A percentile compares a stretch with the other conserved stretches of the same genome.
phyloP scores from a whole-genome alignment of 2,888 invertebrate species.

The Coleophora deauratella region DNA sequence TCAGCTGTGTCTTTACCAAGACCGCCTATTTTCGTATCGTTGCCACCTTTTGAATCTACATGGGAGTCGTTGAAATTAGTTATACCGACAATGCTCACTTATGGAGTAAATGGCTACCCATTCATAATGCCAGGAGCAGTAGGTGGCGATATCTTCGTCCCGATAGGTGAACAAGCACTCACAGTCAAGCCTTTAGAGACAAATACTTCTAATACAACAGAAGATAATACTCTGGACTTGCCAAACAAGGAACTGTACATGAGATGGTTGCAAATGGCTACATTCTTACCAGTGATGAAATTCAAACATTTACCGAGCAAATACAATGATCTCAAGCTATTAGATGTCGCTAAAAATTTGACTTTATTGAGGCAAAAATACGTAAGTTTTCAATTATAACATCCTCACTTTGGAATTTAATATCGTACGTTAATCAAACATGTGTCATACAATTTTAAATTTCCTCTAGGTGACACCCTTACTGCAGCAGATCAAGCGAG shows the following conservation, averaged over 20 bases:
- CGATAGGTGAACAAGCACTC: slow-evolving; percentile 71
- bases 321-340: slow-evolving; percentile 85
- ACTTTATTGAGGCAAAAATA: slow-evolving; percentile 82
- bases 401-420: background rate
- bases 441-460: no score
- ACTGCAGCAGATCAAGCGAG: slow-evolving; percentile 83
- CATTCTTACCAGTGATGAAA: slow-evolving; percentile 93
- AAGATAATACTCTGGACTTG: slow-evolving; percentile 64
- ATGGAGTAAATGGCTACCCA: slow-evolving; percentile 93
- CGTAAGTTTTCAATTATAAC: slow-evolving; percentile 62
- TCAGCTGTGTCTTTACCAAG: slow-evolving; percentile 87
- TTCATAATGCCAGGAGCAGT: slow-evolving; percentile 95
- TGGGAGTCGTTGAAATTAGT: slow-evolving; percentile 90
- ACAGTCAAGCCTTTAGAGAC: slow-evolving; percentile 58
- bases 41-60: slow-evolving; percentile 89
- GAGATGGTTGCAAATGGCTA: slow-evolving; percentile 92
- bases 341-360: slow-evolving; percentile 84
- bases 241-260: slow-evolving; percentile 89
- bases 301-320: slow-evolving; percentile 93
- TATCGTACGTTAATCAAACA: no score
- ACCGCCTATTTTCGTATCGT: slow-evolving; percentile 88
- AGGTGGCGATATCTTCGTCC: slow-evolving; percentile 88
- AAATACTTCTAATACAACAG: slow-evolving; percentile 39
- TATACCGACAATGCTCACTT: slow-evolving; percentile 89
- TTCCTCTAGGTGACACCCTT: slow-evolving; percentile 78